Evolutionary conservation across 2,888 invertebrate species (phyloP), one percentile per base, ranked within the genome.

Genomic region (Atrina japonica): DNA sequence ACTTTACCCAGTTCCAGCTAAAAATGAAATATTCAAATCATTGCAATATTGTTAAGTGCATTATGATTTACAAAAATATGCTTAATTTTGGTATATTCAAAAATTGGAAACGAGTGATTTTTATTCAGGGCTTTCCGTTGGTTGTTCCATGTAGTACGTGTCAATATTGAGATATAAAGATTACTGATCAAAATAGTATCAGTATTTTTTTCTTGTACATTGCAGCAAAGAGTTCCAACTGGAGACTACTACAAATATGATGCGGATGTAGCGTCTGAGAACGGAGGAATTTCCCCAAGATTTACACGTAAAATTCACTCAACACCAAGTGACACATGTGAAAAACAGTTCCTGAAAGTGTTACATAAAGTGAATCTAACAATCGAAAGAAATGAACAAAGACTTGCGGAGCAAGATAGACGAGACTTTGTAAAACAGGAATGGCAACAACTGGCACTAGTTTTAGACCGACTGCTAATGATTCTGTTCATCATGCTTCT

Each of bases 371-470:
- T 95, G 40, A 93, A 94, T 88, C 92, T 93, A 76, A 95, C 95
- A 3, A 95, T 96, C 71, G 96, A 96, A 82, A 92, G 93, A 58
- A 96, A 95, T 91, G 96, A 90, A 88, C 93, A 94, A 85, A 93
- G 96, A 3, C 93, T 96, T 7, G 93, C 94, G 0, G 95, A 96
- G 82, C 95, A 94, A 88, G 96, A 96, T 87, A 92, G 94, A 61
- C 92, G 94, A 63, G 96, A 96, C 84, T 93, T 94, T 58, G 94
- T 95, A 72, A 95, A 95, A 86, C 91, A 95, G 65, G 96, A 97
- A 89, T 97, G 96, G 96, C 89, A 90, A 73, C 89, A 89, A 70
- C 85, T 89, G 73, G 96, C 96, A 0, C 93, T 96, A 63, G 96
- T 97, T 16, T 93, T 96, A 71, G 97, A 97, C 89, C 88, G 89